Conservation (phyloP, 2,113 vertebrate species). For the Mesoclemmys tuberculata region DNA sequence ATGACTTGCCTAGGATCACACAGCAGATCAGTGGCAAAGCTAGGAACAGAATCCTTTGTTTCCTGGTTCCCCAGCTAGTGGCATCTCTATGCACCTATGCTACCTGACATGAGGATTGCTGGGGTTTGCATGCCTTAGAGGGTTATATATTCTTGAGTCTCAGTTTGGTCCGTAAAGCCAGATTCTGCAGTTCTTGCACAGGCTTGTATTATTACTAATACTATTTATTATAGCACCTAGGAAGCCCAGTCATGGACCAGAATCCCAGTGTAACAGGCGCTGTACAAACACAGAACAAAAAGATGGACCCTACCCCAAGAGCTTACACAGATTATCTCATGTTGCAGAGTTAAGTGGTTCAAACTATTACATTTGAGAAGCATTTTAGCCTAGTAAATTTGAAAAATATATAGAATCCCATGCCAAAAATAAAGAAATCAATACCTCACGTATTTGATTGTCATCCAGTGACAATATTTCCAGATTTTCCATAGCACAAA, state of each 20-base stretch:
- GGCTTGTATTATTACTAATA: not conserved
- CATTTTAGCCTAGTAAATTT: not conserved
- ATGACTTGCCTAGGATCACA: not conserved
- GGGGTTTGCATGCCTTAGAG: not conserved
- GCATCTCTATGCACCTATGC: not conserved
- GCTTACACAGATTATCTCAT: not conserved
- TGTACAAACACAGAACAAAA: not conserved
- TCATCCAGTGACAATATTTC: conserved; percentile 71
- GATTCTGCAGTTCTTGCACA: too few species aligned
- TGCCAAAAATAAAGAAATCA: not conserved
- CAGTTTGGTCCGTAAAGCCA: not conserved
- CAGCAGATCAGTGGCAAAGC: not conserved
- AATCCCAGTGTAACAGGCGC: not conserved
- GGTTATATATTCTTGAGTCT: not conserved
- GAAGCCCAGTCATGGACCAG: not conserved
- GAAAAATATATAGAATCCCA: not conserved
- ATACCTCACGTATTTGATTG: conserved; percentile 72
- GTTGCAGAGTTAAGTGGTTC: not conserved
- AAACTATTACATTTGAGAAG: not conserved
- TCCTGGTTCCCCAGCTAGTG: not conserved
- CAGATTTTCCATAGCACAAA: conserved; percentile 57
- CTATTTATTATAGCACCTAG: not conserved
- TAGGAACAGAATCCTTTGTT: not conserved
- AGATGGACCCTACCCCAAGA: not conserved
- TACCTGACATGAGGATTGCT: not conserved